phyloP scores from a whole-genome alignment of 2,113 vertebrate genomes.

The Anolis sagrei region DNA sequence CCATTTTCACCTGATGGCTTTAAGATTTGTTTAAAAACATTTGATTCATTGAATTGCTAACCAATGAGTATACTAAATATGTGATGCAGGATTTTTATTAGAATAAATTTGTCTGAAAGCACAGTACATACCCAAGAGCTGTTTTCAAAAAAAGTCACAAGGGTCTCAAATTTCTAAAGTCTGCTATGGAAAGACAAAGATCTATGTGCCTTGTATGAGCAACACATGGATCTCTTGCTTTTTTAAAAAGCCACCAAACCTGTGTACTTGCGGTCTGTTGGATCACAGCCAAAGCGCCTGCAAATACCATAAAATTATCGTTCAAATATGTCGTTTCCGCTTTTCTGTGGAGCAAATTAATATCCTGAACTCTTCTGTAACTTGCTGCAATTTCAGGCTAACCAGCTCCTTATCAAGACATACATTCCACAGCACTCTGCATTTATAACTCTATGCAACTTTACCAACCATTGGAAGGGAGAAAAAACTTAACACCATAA shows the following conservation, averaged over 20 bases:
- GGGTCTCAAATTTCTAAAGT: too few species aligned
- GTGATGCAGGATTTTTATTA: too few species aligned
- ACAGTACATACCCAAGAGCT: background rate
- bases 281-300: conserved; percentile 16
- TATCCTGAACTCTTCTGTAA: conserved; percentile 23
- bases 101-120: background rate
- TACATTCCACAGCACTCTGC: conserved; percentile 59
- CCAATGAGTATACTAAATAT: background rate
- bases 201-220: background rate
- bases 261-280: conserved; percentile 19
- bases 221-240: conserved; percentile 4
- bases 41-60: background rate
- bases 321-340: conserved; percentile 3
- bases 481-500: conserved; percentile 61
- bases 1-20: background rate
- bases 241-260: conserved; percentile 20
- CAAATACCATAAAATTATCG: conserved; percentile 50
- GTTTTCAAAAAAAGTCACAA: background rate
- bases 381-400: conserved; percentile 50
- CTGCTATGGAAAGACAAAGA: background rate
- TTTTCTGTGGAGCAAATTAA: conserved; percentile 33
- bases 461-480: conserved; percentile 57
- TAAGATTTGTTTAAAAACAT: background rate
- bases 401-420: conserved; percentile 61
- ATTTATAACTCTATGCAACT: conserved; percentile 66